These are phyloP conservation scores for Pangasius mekongensis DNA, from an alignment of 2,797 vertebrate species.

Conservation along the genomic window DNA sequence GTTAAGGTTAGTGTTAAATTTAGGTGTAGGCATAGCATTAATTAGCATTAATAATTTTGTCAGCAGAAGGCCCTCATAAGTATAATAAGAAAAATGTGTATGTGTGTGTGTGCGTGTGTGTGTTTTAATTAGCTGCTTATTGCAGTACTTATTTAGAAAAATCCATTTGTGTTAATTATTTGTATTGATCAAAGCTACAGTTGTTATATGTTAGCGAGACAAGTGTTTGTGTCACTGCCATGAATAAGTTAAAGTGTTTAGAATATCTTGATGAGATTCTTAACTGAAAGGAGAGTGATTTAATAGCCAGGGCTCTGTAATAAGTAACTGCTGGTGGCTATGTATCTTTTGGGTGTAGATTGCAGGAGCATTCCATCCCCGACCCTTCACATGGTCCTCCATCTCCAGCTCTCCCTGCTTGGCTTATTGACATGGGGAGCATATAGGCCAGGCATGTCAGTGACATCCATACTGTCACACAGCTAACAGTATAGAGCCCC, in stretches of 20 bases:
- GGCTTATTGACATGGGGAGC: constrained; percentile 45
- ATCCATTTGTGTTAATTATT: constrained; percentile 36
- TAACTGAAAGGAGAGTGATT: constrained; percentile 62
- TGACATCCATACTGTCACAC: constrained; percentile 46
- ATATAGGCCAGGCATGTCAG: constrained; percentile 6
- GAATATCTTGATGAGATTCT: constrained; percentile 72
- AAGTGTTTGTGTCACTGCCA: constrained; percentile 28
- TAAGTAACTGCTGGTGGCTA: constrained; percentile 47
- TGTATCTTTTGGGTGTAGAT: constrained; percentile 42
- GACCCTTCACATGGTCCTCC: constrained; percentile 25
- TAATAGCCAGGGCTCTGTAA: constrained; percentile 64
- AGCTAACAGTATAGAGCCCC: constrained; percentile 57
- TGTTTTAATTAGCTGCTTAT: constrained; percentile 26
- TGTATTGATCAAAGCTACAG: constrained; percentile 33
- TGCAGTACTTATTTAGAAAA: constrained; percentile 4
- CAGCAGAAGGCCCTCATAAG: background rate
- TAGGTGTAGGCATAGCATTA: background rate
- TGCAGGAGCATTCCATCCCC: constrained; percentile 29
- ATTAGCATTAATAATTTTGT: background rate
- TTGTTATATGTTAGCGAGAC: constrained; percentile 22
- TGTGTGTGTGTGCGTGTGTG: constrained; percentile 8
- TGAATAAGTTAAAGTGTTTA: constrained; percentile 54
- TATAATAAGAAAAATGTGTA: background rate
- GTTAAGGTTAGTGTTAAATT: background rate
- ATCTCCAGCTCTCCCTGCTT: background rate